Evolutionary conservation across 2,797 vertebrate genomes (phyloP), one percentile per base, ranked within the genome.

Genomic region (Siniperca obscura): DNA sequence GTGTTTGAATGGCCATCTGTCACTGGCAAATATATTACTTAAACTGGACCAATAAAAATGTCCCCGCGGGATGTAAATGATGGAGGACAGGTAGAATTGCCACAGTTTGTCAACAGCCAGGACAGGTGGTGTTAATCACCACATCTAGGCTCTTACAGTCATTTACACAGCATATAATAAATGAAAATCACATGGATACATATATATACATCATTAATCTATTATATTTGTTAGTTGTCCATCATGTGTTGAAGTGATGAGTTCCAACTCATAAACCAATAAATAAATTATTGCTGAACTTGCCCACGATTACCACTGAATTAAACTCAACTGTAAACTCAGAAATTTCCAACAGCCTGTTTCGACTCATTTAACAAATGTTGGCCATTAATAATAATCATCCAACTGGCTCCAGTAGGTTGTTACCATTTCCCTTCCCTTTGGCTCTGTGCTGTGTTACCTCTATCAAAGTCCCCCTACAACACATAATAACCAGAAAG

Each of bases 101-200:
- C 11, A 50, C 40, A 17, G 61, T 71, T 79, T 75, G 62, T 78
- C 74, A 82, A 40, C 19, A 42, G 50, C 36, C n/a, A 17, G 64
- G 77, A 72, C 22, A 81, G 53, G 74, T 75, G 82, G 55, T 74
- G 52, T 77, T 74, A 81, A 83, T 84, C 79, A 62, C 61, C 27
- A 30, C n/a, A 68, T 74, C 36, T 25, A 13, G 34, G 40, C 57
- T 70, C 21, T 64, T 70, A 17, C n/a, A 19, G 30, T 64, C n/a
- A 64, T 73, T 67, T 65, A 79, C 34, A 72, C 66, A 42, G 42
- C 7, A 10, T 68, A 55, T 68, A 12, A 59, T 80, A 12, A 72
- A 74, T 59, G n/a, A 42, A 75, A 46, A 36, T 79, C 62, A 46
- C 36, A 40, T 34, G 30, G 10, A 68, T 34, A 42, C 40, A 10